These are phyloP conservation scores for Napeogenes sylphis DNA, from an alignment of 2,888 invertebrate species.

Conservation along the genomic window DNA sequence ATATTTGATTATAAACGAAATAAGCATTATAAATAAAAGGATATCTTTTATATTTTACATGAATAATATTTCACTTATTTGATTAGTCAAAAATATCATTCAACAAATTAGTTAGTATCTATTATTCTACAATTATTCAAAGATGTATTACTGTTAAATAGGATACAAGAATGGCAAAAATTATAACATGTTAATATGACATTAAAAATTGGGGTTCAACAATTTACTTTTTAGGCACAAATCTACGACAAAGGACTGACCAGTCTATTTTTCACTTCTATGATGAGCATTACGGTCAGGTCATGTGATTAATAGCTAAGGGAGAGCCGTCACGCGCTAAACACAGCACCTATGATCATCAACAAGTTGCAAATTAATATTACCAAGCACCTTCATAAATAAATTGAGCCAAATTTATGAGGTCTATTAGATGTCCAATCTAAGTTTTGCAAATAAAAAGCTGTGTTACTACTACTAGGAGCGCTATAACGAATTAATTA, in stretches of 20 bases:
- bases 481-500: too few species aligned
- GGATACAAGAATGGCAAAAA: too few species aligned
- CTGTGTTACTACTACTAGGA: not conserved
- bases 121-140: too few species aligned
- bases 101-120: too few species aligned
- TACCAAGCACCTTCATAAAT: slow-evolving; percentile 28
- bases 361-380: slow-evolving; percentile 78
- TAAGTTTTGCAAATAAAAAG: slow-evolving; percentile 1
- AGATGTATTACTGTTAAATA: too few species aligned
- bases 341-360: slow-evolving; percentile 63
- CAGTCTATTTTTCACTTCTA: slow-evolving; percentile 24
- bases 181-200: too few species aligned
- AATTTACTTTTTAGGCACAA: not conserved
- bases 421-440: not conserved
- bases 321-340: slow-evolving; percentile 57
- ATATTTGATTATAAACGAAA: not conserved
- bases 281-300: slow-evolving; percentile 52
- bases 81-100: too few species aligned
- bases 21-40: not conserved
- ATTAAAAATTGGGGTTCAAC: too few species aligned
- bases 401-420: not conserved
- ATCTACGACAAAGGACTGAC: not conserved
- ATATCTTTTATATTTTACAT: not conserved
- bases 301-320: slow-evolving; percentile 71
- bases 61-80: too few species aligned